Evolutionary conservation across 2,797 vertebrate genomes (phyloP), one percentile per base, ranked within the genome.

Genomic region (Apogon talboti): DNA sequence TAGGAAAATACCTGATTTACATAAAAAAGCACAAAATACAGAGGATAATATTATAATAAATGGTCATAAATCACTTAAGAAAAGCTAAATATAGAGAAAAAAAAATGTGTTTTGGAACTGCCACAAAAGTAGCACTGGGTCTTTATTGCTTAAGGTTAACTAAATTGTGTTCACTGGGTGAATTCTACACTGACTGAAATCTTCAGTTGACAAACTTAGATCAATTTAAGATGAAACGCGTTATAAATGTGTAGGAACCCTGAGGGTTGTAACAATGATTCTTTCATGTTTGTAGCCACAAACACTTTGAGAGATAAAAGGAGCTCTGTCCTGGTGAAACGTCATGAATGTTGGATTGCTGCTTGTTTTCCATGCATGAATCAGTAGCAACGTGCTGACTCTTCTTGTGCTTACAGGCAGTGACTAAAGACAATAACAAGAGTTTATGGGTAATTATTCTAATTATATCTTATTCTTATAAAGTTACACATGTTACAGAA

Each of bases 361-460:
- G 49, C 47, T 76, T 24, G 21, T 19, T 78, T 43, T 81, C 18
- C 53, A 21, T 46, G 66, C 64, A 64, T 70, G 58, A 71, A 59
- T 67, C 16, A 49, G 57, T 62, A 35, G 78, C 51, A 66, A 65
- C 56, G 67, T 68, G 67, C 74, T 91, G 77, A 90, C 74, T 70
- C 57, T 70, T 84, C 78, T 91, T 91, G n/a, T 92, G 85, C 87
- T 93, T 92, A 21, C 92, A 93, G 93, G 87, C 91, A 68, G 69
- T 85, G 85, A 77, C 81, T 75, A 92, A 91, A 92, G 86, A 91
- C 79, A 88, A 24, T 85, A 77, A 85, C 83, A 78, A 56, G 71
- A 91, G 46, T 66, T 79, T 85, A 60, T 79, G 79, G 93, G 91
- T 92, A 93, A 92, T 79, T 91, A 91, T 90, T 28, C 48, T 38